A percentile compares a stretch with the other conserved stretches of the same genome.
Conservation (phyloP, 2,888 invertebrate genomes). For the Eupithecia vulgata region DNA sequence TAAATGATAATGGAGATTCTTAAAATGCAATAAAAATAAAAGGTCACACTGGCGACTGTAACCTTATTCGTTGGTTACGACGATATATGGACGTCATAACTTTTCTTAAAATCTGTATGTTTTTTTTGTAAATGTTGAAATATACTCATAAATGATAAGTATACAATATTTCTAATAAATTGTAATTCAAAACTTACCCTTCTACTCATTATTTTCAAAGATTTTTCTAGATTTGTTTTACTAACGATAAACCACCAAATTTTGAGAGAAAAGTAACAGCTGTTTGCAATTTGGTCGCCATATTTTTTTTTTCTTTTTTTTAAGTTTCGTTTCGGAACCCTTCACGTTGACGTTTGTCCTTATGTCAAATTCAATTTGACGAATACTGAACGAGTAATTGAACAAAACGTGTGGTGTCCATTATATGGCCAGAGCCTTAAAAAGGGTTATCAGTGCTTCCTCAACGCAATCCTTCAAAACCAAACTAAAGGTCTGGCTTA, state of each 20-base stretch:
- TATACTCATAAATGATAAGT: slow-evolving; percentile 30
- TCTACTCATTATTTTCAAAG: slow-evolving; percentile 35
- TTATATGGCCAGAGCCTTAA: slow-evolving; percentile 26
- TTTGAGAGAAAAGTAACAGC: slow-evolving; percentile 19
- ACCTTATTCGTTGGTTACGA: no score
- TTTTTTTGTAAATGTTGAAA: slow-evolving; percentile 26
- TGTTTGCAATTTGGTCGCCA: slow-evolving; percentile 19
- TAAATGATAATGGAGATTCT: no score
- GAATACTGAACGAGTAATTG: slow-evolving; percentile 22
- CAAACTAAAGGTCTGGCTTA: no score
- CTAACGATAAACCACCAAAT: slow-evolving; percentile 20
- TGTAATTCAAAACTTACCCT: slow-evolving; percentile 38
- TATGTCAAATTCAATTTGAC: slow-evolving; percentile 20
- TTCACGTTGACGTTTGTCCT: slow-evolving; percentile 12
- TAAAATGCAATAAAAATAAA: no score
- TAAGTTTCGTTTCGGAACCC: slow-evolving; percentile 11
- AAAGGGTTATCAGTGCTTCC: no score
- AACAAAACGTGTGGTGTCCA: slow-evolving; percentile 27
- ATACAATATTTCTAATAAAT: slow-evolving; percentile 35
- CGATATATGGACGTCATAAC: slow-evolving; percentile 38
- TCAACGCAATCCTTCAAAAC: no score
- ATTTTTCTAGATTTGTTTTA: slow-evolving; percentile 32
- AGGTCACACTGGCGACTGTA: no score
- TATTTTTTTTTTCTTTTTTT: slow-evolving; percentile 12
- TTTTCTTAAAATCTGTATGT: slow-evolving; percentile 32